phyloP scores from a whole-genome alignment of 2,113 vertebrate genomes.

The Casuarius casuarius region DNA sequence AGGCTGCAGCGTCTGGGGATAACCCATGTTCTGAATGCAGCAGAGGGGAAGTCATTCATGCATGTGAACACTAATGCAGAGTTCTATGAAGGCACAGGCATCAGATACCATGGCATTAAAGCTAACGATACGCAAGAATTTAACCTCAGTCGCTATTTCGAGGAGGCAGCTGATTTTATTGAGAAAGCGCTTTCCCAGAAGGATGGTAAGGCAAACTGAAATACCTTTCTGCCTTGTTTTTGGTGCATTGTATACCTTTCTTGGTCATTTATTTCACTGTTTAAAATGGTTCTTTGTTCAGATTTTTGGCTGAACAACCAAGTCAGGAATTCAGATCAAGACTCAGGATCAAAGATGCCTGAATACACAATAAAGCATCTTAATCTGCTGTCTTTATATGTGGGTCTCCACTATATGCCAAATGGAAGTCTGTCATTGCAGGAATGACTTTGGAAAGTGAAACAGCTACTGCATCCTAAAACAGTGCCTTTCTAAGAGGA shows the following conservation, averaged over 20 bases:
- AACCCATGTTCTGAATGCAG: conserved; percentile 94
- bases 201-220: conserved; percentile 83
- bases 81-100: conserved; percentile 92
- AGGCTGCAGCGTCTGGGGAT: conserved; percentile 91
- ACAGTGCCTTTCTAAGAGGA: not conserved
- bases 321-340: not conserved
- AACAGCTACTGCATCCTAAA: not conserved
- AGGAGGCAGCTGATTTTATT: conserved; percentile 95
- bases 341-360: not conserved
- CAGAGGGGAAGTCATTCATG: conserved; percentile 98
- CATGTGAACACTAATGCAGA: conserved; percentile 96
- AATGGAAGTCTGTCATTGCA: not conserved
- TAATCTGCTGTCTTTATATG: not conserved
- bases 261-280: not conserved
- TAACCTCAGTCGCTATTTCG: conserved; percentile 94
- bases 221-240: not conserved
- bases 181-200: conserved; percentile 92
- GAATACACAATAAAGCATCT: not conserved
- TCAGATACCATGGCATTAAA: conserved; percentile 93
- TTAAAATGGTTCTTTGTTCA: not conserved
- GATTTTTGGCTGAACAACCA: not conserved
- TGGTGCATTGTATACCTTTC: not conserved
- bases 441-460: not conserved
- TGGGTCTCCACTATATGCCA: not conserved
- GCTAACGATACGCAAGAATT: conserved; percentile 94